phyloP scores from a whole-genome alignment of 2,113 vertebrate species.

The Aythya baeri region DNA sequence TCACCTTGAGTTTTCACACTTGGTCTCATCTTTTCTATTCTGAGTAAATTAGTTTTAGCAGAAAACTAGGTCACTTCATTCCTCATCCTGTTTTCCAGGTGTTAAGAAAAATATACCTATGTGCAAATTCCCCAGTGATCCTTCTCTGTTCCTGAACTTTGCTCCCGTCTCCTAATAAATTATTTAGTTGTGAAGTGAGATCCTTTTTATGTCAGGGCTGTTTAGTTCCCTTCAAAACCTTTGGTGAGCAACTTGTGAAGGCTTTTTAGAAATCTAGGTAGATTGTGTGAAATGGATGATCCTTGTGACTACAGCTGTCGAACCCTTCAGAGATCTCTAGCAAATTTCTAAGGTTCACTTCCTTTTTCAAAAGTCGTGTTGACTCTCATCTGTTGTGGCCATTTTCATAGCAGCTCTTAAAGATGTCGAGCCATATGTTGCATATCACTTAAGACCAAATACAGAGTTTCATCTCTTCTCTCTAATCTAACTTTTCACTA shows the following conservation, averaged over 20 bases:
- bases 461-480: not conserved
- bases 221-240: not conserved
- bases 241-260: not conserved
- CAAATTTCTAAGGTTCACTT: not conserved
- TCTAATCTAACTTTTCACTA: not conserved
- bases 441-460: not conserved
- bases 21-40: not conserved
- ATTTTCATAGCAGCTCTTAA: not conserved
- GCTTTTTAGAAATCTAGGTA: not conserved
- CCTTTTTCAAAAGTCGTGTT: not conserved
- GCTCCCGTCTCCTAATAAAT: not conserved
- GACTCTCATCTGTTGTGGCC: not conserved
- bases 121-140: not conserved
- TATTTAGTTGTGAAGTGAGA: not conserved
- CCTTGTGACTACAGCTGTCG: not conserved
- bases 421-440: not conserved
- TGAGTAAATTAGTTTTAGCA: not conserved
- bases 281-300: not conserved
- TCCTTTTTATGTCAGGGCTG: not conserved
- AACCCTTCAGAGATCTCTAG: not conserved
- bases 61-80: not conserved
- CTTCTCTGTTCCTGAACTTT: not conserved
- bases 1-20: not conserved
- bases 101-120: not conserved
- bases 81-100: not conserved